Evolutionary conservation across 2,888 invertebrate genomes (phyloP).

Genomic region (Chaetoderma sp.): DNA sequence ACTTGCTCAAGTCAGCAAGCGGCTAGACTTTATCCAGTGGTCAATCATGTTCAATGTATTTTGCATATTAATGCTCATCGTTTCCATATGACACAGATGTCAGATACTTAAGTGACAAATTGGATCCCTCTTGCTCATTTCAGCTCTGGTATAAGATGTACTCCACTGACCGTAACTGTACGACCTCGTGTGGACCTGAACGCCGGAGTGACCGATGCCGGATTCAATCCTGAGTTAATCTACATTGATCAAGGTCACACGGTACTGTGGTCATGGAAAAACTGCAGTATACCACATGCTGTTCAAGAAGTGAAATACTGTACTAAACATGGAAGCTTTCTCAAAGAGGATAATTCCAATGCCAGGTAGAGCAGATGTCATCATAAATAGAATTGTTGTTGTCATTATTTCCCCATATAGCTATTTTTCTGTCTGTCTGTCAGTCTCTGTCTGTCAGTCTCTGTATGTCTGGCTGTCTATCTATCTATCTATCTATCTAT

Average conservation of each 20-base stretch:
- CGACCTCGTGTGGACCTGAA: constrained; percentile 53
- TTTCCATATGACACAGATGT: too few relatives aligned
- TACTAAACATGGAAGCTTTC: constrained; percentile 49
- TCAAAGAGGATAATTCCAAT: constrained; percentile 25
- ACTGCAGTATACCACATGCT: constrained; percentile 56
- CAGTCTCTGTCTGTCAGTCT: too few relatives aligned
- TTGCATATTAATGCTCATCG: too few relatives aligned
- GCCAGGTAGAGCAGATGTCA: too few relatives aligned
- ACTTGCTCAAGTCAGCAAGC: too few relatives aligned
- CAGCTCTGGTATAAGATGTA: constrained; percentile 63
- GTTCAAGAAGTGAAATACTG: constrained; percentile 56
- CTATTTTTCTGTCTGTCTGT: too few relatives aligned
- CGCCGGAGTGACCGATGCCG: constrained; percentile 61
- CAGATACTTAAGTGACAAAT: not conserved
- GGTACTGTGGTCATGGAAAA: constrained; percentile 66
- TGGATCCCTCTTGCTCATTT: not conserved
- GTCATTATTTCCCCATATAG: too few relatives aligned
- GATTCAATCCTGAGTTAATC: constrained; percentile 66
- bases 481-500: too few relatives aligned
- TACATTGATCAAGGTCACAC: constrained; percentile 65
- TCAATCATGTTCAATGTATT: too few relatives aligned
- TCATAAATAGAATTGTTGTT: too few relatives aligned
- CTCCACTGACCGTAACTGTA: constrained; percentile 64
- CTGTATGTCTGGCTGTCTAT: too few relatives aligned
- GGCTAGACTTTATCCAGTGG: too few relatives aligned